Base-by-base conservation (phyloP, 2,113 vertebrate species). In the Rhinopomastus cyanomelas region DNA sequence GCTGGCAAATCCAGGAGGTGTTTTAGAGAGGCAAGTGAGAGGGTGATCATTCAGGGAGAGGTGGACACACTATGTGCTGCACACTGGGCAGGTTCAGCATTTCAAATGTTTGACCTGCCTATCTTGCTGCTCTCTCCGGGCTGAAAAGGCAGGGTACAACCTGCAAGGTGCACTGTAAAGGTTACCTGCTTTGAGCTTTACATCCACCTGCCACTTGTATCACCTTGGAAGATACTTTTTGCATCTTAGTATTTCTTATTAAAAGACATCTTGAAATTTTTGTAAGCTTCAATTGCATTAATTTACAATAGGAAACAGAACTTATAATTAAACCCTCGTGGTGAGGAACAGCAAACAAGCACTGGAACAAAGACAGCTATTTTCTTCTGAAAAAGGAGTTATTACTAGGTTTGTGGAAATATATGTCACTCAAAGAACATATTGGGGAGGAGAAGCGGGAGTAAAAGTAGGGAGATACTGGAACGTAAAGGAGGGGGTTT, bases 91-190 rank as follows among this genome's bases (percentile, higher is more conserved):
- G 8, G 9, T 68, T 92, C 32, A 62, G 4, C 62, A 71, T 78
- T 81, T 89, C 16, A 66, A 0, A 0, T 39, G 3, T 69, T 79
- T 5, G 1, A 32, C 15, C 13, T 4, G 0, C 5, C n/a, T 61
- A n/a, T 61, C 42, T 56, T 65, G 23, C 20, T 60, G 9, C 65
- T 59, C 36, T 12, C n/a, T 56, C 32, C 62, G 56, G 42, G 44
- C 60, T 81, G 51, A 64, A 75, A 73, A 89, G 51, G 2, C 52
- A 32, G 36, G 16, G 11, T 55, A 16, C 59, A 74, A 37, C 21
- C 32, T 79, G 27, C 25, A 78, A 73, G 74, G 14, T 57, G 32
- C 6, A 29, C 20, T 12, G 8, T 68, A n/a, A 69, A 51, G 37
- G 9, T 52, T 81, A 46, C 26, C 5, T 65, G 0, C 69, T 73